These are phyloP conservation scores for Nomada fucata DNA, from an alignment of 2,888 invertebrate genomes.

Conservation along the genomic window DNA sequence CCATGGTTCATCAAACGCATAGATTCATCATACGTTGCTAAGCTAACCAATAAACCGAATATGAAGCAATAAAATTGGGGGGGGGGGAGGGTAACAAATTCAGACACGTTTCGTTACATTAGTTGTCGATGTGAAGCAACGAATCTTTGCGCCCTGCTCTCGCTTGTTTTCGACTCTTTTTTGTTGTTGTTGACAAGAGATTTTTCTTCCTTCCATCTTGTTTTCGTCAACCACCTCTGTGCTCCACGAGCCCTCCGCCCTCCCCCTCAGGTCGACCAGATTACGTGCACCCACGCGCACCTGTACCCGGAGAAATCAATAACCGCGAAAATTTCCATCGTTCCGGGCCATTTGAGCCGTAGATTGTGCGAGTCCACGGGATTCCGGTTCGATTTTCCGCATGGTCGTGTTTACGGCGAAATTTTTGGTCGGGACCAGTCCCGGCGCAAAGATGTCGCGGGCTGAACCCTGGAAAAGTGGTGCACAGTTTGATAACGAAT, in stretches of 20 bases:
- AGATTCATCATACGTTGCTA: no score
- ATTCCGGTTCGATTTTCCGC: slow-evolving; percentile 78
- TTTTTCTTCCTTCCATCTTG: slow-evolving; percentile 33
- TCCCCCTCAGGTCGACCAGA: slow-evolving; percentile 37
- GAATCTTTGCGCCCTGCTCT: no score
- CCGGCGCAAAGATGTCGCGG: slow-evolving; percentile 18
- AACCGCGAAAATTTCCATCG: slow-evolving; percentile 77
- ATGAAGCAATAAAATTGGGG: no score
- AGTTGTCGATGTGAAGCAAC: no score
- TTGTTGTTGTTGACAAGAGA: not conserved
- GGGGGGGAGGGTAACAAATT: no score
- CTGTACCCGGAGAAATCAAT: slow-evolving; percentile 74
- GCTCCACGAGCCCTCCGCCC: slow-evolving; percentile 4
- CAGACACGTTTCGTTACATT: no score
- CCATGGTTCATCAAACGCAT: no score
- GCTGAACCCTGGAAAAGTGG: slow-evolving; percentile 26
- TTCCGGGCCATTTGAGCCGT: slow-evolving; percentile 74
- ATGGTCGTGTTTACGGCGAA: slow-evolving; percentile 67
- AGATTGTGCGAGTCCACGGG: slow-evolving; percentile 72
- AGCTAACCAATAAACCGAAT: no score
- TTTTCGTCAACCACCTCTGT: slow-evolving; percentile 33
- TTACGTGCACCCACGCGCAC: slow-evolving; percentile 68
- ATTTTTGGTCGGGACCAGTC: slow-evolving; percentile 58
- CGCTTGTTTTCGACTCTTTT: no score
- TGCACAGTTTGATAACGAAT: no score